Conservation (phyloP, 2,113 vertebrate genomes). For the Apaloderma vittatum region DNA sequence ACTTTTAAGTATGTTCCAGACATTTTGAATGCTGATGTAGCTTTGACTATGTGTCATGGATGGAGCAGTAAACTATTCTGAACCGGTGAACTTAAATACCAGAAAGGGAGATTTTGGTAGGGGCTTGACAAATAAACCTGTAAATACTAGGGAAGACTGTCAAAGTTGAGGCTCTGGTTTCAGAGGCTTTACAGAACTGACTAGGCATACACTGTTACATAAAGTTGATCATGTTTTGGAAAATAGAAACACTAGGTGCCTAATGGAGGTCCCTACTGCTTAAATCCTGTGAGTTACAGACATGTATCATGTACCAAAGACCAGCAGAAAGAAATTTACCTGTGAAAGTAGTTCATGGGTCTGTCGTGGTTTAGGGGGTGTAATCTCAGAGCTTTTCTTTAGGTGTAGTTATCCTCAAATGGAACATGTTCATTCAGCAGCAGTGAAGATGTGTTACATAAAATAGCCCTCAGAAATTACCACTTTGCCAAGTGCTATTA, state of each 20-base stretch:
- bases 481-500: fast-evolving
- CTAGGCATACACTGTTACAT: fast-evolving
- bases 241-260: neutral
- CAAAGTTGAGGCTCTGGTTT: neutral
- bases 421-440: fast-evolving
- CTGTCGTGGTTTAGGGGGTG: neutral
- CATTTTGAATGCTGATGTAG: neutral
- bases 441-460: neutral
- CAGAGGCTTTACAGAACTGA: neutral
- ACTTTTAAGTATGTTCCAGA: neutral
- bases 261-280: neutral
- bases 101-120: neutral
- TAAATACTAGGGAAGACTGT: neutral
- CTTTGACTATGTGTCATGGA: neutral
- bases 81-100: neutral
- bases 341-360: neutral
- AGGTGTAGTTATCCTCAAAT: neutral
- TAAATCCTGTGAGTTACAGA: neutral
- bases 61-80: neutral
- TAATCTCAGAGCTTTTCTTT: neutral
- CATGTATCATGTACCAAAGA: fast-evolving
- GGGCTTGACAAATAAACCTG: neutral
- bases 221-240: neutral
- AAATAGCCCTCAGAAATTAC: neutral
- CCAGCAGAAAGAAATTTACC: no score